Conservation (phyloP, 2,113 vertebrate species). For the Blennius ocellaris region DNA sequence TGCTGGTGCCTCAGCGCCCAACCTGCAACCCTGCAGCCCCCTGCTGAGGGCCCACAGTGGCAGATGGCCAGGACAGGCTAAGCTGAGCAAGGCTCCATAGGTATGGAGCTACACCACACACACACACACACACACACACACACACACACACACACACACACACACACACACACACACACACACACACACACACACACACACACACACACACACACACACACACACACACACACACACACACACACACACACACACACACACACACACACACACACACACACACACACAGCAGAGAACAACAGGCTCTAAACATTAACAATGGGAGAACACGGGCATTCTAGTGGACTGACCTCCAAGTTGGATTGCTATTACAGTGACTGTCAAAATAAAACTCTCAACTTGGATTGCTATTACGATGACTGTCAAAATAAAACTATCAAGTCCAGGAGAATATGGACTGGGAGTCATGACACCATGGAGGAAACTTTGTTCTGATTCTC, state of each 20-base stretch:
- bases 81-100: slow-evolving; percentile 58
- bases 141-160: slow-evolving; percentile 38
- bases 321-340: too few relatives aligned
- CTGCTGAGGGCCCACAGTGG: slow-evolving; percentile 64
- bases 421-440: too few relatives aligned
- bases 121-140: too few relatives aligned
- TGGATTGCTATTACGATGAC: too few relatives aligned
- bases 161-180: slow-evolving; percentile 19
- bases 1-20: slow-evolving; percentile 28
- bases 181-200: slow-evolving; percentile 22
- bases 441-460: too few relatives aligned
- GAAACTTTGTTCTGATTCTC: too few relatives aligned
- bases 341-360: too few relatives aligned
- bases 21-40: slow-evolving; percentile 52
- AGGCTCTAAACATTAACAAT: too few relatives aligned
- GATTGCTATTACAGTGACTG: too few relatives aligned
- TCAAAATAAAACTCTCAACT: too few relatives aligned
- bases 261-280: not conserved
- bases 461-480: too few relatives aligned
- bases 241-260: slow-evolving; percentile 3
- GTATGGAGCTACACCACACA: slow-evolving; percentile 56
- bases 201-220: slow-evolving; percentile 10
- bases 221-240: slow-evolving; percentile 4
- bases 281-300: too few relatives aligned
- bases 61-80: slow-evolving; percentile 78